Conservation (phyloP, 1,140 invertebrate genomes). For the Tetranychus cinnabarinus region DNA sequence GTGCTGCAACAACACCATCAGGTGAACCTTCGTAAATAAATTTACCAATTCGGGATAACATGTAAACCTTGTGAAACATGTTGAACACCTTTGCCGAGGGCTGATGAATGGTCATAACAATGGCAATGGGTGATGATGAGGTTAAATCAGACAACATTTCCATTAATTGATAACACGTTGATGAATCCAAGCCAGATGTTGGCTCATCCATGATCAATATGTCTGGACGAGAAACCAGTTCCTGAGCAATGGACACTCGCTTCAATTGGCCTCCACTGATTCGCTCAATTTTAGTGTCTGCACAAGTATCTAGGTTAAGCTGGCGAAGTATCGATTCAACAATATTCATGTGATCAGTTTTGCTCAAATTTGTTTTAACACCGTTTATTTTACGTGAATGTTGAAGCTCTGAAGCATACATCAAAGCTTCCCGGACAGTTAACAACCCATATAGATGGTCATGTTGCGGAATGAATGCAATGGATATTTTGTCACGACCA, state of each 20-base stretch:
- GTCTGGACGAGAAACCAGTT: neutral
- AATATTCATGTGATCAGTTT: neutral
- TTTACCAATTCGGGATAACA: neutral
- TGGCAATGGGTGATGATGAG: neutral
- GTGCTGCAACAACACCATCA: neutral
- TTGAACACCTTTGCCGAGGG: conserved; percentile 3
- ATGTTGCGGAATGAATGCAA: conserved; percentile 33
- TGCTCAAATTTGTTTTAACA: neutral
- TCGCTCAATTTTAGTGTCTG: neutral
- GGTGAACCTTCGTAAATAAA: conserved; percentile 3
- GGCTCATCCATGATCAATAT: conserved; percentile 8
- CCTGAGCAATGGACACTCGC: conserved; percentile 6
- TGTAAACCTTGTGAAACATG: conserved; percentile 1
- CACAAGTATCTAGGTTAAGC: neutral
- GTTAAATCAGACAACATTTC: neutral
- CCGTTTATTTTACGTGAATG: conserved; percentile 1
- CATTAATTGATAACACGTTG: neutral
- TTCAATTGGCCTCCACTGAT: conserved; percentile 4
- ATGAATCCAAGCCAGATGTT: conserved; percentile 3
- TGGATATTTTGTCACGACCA: conserved; percentile 1
- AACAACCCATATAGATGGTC: conserved; percentile 67
- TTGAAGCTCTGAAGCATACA: conserved; percentile 71
- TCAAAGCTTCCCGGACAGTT: conserved; percentile 67
- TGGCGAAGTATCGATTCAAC: neutral
- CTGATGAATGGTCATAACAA: conserved; percentile 5